Evolutionary conservation across 2,113 vertebrate species (phyloP).

Genomic region (Mystacornis crossleyi): DNA sequence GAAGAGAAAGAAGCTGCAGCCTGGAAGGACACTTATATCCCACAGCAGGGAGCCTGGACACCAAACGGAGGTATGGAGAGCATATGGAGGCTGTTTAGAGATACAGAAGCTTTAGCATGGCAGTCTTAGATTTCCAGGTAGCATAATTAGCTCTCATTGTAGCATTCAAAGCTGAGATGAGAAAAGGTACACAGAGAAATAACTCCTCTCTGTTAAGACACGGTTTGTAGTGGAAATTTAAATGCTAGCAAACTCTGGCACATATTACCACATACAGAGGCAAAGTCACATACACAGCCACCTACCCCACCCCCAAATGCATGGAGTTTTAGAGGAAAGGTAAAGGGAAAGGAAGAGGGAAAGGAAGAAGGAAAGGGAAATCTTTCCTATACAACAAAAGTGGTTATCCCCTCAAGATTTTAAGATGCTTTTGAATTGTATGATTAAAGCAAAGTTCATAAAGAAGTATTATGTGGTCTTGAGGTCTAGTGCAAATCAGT

Average conservation of each 20-base stretch:
- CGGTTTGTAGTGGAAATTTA: rapidly evolving
- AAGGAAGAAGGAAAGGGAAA: not conserved
- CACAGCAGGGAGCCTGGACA: not conserved
- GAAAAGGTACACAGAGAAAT: not conserved
- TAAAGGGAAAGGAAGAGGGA: too few relatives aligned
- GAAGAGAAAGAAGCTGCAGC: not conserved
- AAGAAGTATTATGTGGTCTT: not conserved
- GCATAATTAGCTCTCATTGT: not conserved
- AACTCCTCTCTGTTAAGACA: not conserved
- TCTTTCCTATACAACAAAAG: not conserved
- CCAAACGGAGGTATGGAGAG: not conserved
- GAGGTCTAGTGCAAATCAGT: not conserved
- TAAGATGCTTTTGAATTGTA: not conserved
- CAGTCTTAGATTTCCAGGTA: not conserved
- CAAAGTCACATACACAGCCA: not conserved
- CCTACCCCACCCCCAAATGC: too few relatives aligned
- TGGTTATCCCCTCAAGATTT: not conserved
- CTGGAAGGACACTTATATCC: not conserved
- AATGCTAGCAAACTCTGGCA: not conserved
- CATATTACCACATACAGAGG: not conserved
- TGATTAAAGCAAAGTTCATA: not conserved
- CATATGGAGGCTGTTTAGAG: not conserved
- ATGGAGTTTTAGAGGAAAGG: not conserved
- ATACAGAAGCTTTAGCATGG: not conserved
- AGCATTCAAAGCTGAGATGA: not conserved